Evolutionary conservation across 2,797 vertebrate species (phyloP).

Genomic region (Erethizon dorsatum): DNA sequence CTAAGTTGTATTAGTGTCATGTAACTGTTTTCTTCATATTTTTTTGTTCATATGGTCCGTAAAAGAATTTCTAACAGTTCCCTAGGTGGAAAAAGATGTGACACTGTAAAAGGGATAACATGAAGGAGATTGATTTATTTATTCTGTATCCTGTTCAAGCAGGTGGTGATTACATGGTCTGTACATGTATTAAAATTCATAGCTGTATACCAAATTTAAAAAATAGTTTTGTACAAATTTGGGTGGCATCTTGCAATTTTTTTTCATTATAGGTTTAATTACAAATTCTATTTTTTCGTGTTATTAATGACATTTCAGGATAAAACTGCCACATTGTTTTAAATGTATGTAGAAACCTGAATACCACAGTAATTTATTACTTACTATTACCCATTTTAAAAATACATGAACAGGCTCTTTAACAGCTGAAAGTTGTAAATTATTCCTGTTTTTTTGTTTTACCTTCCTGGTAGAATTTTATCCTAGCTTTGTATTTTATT

Average conservation of each 20-base stretch:
- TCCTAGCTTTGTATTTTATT: not conserved
- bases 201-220: not conserved
- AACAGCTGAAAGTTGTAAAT: constrained; percentile 16
- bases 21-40: not conserved
- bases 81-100: not conserved
- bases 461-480: constrained; percentile 31
- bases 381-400: constrained; percentile 7
- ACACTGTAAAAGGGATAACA: not conserved
- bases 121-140: not conserved
- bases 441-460: constrained; percentile 18
- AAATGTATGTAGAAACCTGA: constrained; percentile 43
- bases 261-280: constrained; percentile 24
- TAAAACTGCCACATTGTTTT: not conserved
- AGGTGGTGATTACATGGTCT: not conserved
- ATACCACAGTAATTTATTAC: constrained; percentile 1
- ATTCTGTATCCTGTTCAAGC: not conserved
- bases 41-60: not conserved
- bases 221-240: constrained; percentile 19
- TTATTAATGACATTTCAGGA: constrained; percentile 60
- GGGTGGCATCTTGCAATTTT: not conserved
- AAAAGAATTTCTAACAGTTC: not conserved
- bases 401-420: not conserved
- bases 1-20: not conserved
- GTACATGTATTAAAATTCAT: constrained; percentile 3
- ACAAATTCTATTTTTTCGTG: constrained; percentile 9